A percentile compares a stretch with the other conserved stretches of the same genome.
phyloP scores from a whole-genome alignment of 2,113 vertebrate species.

The Cebidichthys violaceus region DNA sequence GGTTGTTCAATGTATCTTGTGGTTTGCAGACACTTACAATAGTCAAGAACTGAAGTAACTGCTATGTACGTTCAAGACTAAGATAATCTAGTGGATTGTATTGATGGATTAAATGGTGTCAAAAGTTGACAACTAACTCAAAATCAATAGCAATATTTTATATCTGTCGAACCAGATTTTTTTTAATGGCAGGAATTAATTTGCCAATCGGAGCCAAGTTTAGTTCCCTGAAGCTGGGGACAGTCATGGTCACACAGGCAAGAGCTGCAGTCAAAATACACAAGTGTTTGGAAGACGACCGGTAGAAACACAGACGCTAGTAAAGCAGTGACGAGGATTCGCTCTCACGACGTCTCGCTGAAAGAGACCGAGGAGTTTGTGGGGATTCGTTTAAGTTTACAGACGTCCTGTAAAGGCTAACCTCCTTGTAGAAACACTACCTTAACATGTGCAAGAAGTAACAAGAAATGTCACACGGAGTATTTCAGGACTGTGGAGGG shows the following conservation, averaged over 20 bases:
- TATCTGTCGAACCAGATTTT: background rate
- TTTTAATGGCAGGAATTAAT: background rate
- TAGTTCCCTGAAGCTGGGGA: background rate
- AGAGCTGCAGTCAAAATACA: background rate
- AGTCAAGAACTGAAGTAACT: no score
- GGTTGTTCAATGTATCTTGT: no score
- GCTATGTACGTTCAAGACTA: background rate
- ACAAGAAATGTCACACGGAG: conserved; percentile 33
- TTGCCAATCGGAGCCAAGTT: background rate
- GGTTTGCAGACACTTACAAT: no score
- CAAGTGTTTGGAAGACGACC: background rate
- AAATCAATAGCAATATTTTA: background rate
- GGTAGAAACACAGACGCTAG: background rate
- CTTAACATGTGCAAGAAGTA: conserved; percentile 1
- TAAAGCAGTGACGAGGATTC: background rate
- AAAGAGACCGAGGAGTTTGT: background rate
- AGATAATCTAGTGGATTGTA: background rate
- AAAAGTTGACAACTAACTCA: background rate
- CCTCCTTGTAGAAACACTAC: conserved; percentile 8
- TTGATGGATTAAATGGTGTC: background rate
- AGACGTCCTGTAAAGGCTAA: conserved; percentile 25
- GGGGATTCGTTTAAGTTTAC: conserved; percentile 33
- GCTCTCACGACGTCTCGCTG: background rate
- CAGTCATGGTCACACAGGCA: background rate
- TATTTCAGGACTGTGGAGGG: conserved; percentile 49